phyloP scores from a whole-genome alignment of 1,140 invertebrate species.

The Venustaconcha ellipsiformis region DNA sequence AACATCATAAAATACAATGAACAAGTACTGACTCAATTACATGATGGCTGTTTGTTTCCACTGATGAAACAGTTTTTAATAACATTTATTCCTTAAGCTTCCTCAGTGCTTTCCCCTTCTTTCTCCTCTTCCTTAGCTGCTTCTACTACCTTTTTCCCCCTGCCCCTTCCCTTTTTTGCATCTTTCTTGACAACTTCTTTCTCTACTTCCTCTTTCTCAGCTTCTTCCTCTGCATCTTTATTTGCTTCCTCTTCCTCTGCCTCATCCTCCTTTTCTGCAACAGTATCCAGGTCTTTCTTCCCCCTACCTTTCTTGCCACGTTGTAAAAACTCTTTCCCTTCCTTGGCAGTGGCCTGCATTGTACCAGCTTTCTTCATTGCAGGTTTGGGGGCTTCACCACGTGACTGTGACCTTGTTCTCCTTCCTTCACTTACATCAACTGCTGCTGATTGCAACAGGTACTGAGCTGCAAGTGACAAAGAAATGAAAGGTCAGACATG shows the following conservation, averaged over 20 bases:
- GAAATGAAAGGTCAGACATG: no score
- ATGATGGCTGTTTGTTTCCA: no score
- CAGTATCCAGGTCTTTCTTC: background rate
- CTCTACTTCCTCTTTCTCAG: background rate
- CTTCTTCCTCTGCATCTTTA: conserved; percentile 11
- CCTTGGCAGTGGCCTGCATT: conserved; percentile 49
- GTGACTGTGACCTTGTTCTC: conserved; percentile 36
- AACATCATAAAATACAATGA: no score
- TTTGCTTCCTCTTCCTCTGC: conserved; percentile 14
- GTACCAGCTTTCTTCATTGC: conserved; percentile 48
- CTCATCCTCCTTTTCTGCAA: conserved; percentile 21
- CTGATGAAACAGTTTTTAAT: no score
- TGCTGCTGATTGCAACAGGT: conserved; percentile 35
- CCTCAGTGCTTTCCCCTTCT: no score
- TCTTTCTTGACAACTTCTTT: no score
- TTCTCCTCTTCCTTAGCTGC: no score
- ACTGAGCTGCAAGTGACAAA: conserved; percentile 39
- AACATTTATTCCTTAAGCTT: no score
- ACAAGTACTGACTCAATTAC: no score
- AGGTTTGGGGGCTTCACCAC: conserved; percentile 32
- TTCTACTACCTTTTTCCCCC: no score
- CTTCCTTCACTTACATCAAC: conserved; percentile 45
- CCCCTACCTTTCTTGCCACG: conserved; percentile 15
- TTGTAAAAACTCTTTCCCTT: conserved; percentile 29
- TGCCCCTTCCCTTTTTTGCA: no score